A percentile compares a stretch with the other conserved stretches of the same genome.
These are phyloP conservation scores for Polypedilum pembai DNA, from an alignment of 1,140 invertebrate species.

Conservation along the genomic window DNA sequence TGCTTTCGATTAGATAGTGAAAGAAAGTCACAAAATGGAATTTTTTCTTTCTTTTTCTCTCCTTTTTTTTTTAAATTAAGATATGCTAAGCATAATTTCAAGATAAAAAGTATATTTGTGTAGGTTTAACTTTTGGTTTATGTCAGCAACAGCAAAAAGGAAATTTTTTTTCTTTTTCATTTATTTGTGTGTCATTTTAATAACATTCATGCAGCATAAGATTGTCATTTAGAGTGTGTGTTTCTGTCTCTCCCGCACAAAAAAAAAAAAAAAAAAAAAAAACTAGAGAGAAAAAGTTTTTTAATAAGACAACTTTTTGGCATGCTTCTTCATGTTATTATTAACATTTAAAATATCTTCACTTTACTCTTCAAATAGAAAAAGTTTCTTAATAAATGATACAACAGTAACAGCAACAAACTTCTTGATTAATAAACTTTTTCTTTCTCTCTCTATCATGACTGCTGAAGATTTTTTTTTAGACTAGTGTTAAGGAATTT, in stretches of 20 bases:
- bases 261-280: too few species aligned
- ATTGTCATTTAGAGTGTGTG: too few species aligned
- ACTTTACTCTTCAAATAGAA: not conserved
- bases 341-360: not conserved
- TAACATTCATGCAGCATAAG: too few species aligned
- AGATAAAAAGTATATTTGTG: not conserved
- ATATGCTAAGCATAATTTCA: conserved; percentile 8
- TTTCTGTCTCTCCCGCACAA: too few species aligned
- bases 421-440: conserved; percentile 3
- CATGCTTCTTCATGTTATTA: not conserved
- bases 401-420: too few species aligned
- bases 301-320: too few species aligned
- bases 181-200: too few species aligned
- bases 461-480: too few species aligned
- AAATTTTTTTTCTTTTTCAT: not conserved
- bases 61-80: not conserved
- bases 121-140: conserved; percentile 5
- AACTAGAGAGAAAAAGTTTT: too few species aligned
- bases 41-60: not conserved
- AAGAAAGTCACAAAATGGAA: not conserved
- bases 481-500: not conserved
- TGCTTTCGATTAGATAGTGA: conserved; percentile 27
- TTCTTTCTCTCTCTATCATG: not conserved
- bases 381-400: conserved; percentile 14
- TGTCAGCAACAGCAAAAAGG: not conserved